These are phyloP conservation scores for Macrocentrus cingulum DNA, from an alignment of 1,140 invertebrate genomes.

Conservation along the genomic window DNA sequence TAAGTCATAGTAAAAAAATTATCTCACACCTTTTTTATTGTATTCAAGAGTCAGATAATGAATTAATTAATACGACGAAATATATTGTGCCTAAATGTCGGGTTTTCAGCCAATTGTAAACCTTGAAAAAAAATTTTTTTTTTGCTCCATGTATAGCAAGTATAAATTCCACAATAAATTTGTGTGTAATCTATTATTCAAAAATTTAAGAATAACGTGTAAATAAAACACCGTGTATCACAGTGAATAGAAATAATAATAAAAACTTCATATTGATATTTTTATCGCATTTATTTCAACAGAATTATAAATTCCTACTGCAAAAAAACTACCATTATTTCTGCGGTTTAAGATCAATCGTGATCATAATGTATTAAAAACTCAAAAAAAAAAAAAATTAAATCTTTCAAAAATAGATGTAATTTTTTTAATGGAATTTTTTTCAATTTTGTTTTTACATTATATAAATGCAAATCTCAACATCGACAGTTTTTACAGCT, in stretches of 20 bases:
- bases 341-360: no score
- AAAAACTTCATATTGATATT: constrained; percentile 20
- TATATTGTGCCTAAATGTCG: constrained; percentile 30
- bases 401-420: no score
- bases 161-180: background rate
- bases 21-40: background rate
- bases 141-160: background rate
- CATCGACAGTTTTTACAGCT: no score
- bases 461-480: no score
- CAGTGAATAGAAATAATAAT: constrained; percentile 24
- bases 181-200: background rate
- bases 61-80: constrained; percentile 22
- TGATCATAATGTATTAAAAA: no score
- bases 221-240: constrained; percentile 26
- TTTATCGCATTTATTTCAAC: background rate
- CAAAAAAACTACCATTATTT: no score
- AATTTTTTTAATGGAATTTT: no score
- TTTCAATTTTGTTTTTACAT: no score
- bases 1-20: background rate
- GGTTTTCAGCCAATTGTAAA: constrained; percentile 24
- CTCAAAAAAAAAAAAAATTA: no score
- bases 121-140: no score
- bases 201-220: constrained; percentile 15
- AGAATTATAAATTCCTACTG: background rate
- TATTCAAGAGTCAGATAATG: constrained; percentile 8